Percentiles rank a stretch among this genome's conserved stretches.
Conservation (phyloP, 92 coral and sea anemone genomes). For the Umimayanthus chanpuru region DNA sequence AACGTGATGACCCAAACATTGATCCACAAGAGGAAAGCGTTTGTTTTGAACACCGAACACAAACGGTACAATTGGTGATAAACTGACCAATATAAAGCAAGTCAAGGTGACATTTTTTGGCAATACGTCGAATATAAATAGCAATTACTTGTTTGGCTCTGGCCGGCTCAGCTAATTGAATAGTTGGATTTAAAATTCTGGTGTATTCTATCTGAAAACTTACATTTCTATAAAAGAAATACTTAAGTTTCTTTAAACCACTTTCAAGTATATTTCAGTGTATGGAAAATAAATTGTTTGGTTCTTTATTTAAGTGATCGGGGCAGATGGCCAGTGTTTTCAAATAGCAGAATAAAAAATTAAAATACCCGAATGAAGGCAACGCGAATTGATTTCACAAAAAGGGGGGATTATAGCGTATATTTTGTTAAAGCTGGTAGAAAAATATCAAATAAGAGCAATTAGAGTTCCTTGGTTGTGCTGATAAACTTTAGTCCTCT, state of each 20-base stretch:
- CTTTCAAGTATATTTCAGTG: not conserved
- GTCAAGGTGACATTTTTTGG: constrained; percentile 9
- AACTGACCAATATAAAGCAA: constrained; percentile 26
- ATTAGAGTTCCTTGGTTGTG: constrained; percentile 21
- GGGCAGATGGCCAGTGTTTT: no score
- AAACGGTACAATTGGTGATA: constrained; percentile 29
- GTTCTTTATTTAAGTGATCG: not conserved
- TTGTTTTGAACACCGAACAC: constrained; percentile 8
- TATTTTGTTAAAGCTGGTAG: constrained; percentile 20
- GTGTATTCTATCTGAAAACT: no score
- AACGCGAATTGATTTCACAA: not conserved
- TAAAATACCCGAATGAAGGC: not conserved
- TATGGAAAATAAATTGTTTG: not conserved
- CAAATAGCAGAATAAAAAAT: constrained; percentile 2
- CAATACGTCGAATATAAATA: constrained; percentile 1
- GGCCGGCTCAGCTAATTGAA: not conserved
- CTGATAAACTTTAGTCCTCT: constrained; percentile 7
- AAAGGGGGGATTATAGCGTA: constrained; percentile 35
- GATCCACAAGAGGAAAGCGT: constrained; percentile 23
- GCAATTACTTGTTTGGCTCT: not conserved
- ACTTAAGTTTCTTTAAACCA: not conserved
- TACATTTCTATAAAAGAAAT: not conserved
- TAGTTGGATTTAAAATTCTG: not conserved
- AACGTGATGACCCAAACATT: not conserved
- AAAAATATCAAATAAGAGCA: constrained; percentile 15